A percentile compares a stretch with the other conserved stretches of the same genome.
Evolutionary conservation across 1,140 invertebrate genomes (phyloP).

Genomic region (Pogonognathellus flavescens): DNA sequence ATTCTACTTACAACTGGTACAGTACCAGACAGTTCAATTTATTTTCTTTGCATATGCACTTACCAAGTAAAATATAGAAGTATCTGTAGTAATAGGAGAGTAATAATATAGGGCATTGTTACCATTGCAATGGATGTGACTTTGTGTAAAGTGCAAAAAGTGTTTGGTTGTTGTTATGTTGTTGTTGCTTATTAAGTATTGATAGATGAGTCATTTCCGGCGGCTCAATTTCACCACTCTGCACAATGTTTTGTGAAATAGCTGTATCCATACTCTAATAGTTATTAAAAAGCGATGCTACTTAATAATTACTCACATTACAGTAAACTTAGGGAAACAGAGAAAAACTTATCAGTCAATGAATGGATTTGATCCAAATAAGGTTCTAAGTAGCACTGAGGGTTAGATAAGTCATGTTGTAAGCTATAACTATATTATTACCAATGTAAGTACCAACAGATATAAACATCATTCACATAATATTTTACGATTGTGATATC

Average conservation of each 20-base stretch:
- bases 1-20: too few relatives aligned
- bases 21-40: too few relatives aligned
- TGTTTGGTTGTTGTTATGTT: neutral
- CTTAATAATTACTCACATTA: constrained; percentile 7
- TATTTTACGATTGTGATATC: too few relatives aligned
- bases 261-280: constrained; percentile 50
- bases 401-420: neutral
- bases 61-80: too few relatives aligned
- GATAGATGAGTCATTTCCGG: constrained; percentile 13
- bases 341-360: constrained; percentile 30
- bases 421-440: too few relatives aligned
- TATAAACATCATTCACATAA: too few relatives aligned
- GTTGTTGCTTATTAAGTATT: neutral
- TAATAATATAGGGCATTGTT: too few relatives aligned
- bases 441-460: too few relatives aligned
- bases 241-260: neutral
- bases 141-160: neutral
- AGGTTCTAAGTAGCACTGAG: constrained; percentile 8
- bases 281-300: constrained; percentile 34
- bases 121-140: too few relatives aligned
- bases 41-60: too few relatives aligned
- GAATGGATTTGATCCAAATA: constrained; percentile 23
- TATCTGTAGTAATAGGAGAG: too few relatives aligned
- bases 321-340: neutral
- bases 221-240: constrained; percentile 10